phyloP scores from a whole-genome alignment of 2,113 vertebrate genomes.

The Empidonax traillii region DNA sequence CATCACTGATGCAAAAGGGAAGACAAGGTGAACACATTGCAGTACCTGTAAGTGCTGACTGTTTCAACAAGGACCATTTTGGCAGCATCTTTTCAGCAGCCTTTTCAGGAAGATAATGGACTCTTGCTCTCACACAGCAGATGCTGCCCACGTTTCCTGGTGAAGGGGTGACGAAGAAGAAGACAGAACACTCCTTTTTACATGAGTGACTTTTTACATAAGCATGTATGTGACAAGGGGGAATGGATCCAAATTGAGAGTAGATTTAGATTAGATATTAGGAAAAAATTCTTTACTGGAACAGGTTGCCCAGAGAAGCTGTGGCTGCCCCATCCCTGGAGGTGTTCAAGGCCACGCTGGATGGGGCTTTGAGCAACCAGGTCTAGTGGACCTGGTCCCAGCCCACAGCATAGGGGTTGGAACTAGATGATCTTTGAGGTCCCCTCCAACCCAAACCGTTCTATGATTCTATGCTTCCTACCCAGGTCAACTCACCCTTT shows the following conservation, averaged over 20 bases:
- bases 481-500: not conserved
- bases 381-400: not conserved
- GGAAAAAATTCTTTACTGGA: not conserved
- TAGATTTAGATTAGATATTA: not conserved
- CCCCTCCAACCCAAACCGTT: not conserved
- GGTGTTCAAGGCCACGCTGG: not conserved
- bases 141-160: not conserved
- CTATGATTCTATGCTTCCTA: not conserved
- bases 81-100: not conserved
- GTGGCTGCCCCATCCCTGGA: not conserved
- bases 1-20: not conserved
- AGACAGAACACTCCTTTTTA: not conserved
- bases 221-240: not conserved
- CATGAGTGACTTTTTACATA: accelerated
- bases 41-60: not conserved
- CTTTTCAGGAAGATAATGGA: not conserved
- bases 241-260: not conserved
- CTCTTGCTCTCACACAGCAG: not conserved
- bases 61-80: not conserved
- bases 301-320: not conserved
- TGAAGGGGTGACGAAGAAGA: not conserved
- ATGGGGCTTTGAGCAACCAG: not conserved
- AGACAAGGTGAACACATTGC: not conserved
- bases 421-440: not conserved
- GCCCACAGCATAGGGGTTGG: not conserved